phyloP scores from a whole-genome alignment of 1,140 invertebrate genomes.

The Aphelinus certus region DNA sequence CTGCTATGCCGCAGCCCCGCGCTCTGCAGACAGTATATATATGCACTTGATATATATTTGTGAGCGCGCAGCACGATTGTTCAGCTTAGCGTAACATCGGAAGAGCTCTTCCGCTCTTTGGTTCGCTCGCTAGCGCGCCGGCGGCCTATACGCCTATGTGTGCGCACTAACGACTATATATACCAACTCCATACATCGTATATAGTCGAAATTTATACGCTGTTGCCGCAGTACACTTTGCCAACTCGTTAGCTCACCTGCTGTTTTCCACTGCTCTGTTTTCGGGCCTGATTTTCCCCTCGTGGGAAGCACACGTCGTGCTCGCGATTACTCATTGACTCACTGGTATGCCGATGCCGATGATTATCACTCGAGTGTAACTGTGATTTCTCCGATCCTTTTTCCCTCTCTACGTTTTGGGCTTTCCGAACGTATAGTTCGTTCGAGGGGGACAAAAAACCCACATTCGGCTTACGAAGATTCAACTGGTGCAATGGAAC shows the following conservation, averaged over 20 bases:
- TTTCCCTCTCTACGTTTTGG: background rate
- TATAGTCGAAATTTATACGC: background rate
- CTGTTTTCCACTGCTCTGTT: background rate
- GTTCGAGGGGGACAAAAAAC: background rate
- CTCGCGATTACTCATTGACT: too few relatives aligned
- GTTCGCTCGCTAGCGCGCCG: background rate
- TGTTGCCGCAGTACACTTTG: too few relatives aligned
- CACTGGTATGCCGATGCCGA: too few relatives aligned
- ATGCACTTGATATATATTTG: conserved; percentile 52
- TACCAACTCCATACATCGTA: too few relatives aligned
- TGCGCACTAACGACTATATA: background rate
- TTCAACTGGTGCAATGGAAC: too few relatives aligned
- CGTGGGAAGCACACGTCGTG: too few relatives aligned
- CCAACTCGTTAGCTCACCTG: background rate
- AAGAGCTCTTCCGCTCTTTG: conserved; percentile 57
- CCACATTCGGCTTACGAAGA: too few relatives aligned
- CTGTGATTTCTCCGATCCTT: too few relatives aligned
- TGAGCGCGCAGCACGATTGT: conserved; percentile 55
- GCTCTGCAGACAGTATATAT: conserved; percentile 37
- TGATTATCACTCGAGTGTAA: too few relatives aligned
- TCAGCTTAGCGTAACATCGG: conserved; percentile 59
- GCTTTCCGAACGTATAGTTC: background rate
- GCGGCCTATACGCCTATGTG: background rate
- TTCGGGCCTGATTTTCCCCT: too few relatives aligned
- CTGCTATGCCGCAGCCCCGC: conserved; percentile 10